Evolutionary conservation across 2,113 vertebrate species (phyloP).

Genomic region (Sciurus niger): DNA sequence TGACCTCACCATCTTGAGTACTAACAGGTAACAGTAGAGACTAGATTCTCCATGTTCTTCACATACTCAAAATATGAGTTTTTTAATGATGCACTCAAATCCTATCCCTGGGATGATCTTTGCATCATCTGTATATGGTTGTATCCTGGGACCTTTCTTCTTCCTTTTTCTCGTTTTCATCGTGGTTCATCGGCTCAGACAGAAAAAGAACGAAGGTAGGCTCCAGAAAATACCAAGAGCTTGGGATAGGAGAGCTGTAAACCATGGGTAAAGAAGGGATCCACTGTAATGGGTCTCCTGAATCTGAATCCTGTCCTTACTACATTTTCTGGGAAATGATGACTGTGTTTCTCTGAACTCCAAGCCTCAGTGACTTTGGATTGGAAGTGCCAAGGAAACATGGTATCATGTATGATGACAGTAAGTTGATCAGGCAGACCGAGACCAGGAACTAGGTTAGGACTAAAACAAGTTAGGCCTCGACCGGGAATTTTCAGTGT

Average conservation of each 20-base stretch:
- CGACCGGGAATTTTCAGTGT: background rate
- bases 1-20: conserved; percentile 63
- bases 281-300: background rate
- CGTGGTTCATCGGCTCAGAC: background rate
- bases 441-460: background rate
- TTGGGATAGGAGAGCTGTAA: background rate
- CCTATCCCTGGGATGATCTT: conserved; percentile 18
- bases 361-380: background rate
- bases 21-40: background rate
- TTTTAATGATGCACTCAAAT: background rate
- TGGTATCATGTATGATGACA: background rate
- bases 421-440: background rate
- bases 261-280: background rate
- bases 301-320: background rate
- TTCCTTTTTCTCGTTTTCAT: conserved; percentile 48
- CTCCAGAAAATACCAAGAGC: background rate
- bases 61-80: background rate
- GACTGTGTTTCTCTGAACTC: background rate
- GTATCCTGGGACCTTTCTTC: conserved; percentile 29
- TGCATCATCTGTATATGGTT: background rate
- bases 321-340: background rate
- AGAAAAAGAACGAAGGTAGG: conserved; percentile 19
- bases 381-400: background rate
- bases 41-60: background rate
- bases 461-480: background rate